phyloP scores from a whole-genome alignment of 2,888 invertebrate species.

The Pollenia griseotomentosa region DNA sequence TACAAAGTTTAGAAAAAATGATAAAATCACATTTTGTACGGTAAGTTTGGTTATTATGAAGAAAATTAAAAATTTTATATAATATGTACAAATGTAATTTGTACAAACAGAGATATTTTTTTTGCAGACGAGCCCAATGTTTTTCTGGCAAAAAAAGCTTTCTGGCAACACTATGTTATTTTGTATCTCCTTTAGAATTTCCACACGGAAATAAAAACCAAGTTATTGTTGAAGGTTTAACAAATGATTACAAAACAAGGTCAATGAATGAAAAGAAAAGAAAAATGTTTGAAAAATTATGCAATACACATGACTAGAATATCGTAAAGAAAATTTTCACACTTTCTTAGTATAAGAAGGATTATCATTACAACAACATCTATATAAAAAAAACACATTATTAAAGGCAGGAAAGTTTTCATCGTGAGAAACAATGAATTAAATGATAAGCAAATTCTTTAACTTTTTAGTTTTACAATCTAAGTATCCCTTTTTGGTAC shows the following conservation, averaged over 20 bases:
- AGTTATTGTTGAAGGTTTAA: constrained; percentile 37
- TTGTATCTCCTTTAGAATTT: too few relatives aligned
- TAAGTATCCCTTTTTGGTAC: not conserved
- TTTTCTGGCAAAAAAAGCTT: too few relatives aligned
- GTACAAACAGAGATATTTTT: too few relatives aligned
- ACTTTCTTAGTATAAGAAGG: not conserved
- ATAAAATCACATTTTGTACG: too few relatives aligned
- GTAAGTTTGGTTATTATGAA: too few relatives aligned
- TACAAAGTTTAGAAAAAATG: too few relatives aligned
- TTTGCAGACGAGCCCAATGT: too few relatives aligned
- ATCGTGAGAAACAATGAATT: constrained; percentile 28
- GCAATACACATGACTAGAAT: constrained; percentile 43
- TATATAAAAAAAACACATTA: constrained; percentile 3
- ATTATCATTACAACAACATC: not conserved
- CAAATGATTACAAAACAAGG: constrained; percentile 45
- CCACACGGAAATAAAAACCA: not conserved
- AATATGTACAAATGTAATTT: too few relatives aligned
- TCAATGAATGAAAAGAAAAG: constrained; percentile 24
- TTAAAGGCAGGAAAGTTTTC: not conserved
- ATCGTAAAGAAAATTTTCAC: not conserved
- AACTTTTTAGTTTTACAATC: not conserved
- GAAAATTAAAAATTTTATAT: too few relatives aligned
- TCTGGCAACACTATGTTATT: too few relatives aligned
- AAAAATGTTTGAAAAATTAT: constrained; percentile 31
- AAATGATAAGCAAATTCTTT: constrained; percentile 3